These are phyloP conservation scores for Hermetia illucens DNA, from an alignment of 1,140 invertebrate species.

Conservation along the genomic window DNA sequence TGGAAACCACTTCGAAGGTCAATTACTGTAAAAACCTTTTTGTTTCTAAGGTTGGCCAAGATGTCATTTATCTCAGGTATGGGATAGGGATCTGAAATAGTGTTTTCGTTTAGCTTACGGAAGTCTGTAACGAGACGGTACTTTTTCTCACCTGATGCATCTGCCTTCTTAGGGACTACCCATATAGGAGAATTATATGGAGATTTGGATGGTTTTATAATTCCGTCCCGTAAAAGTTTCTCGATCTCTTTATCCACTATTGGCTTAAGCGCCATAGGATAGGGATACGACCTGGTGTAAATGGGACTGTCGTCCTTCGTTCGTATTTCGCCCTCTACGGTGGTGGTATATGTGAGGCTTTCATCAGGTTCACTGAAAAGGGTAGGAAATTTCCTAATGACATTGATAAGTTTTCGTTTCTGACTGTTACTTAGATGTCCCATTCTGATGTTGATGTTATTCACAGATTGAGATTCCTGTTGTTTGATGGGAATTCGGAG, in stretches of 20 bases:
- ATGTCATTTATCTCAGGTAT: slow-evolving; percentile 13
- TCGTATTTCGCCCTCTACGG: neutral
- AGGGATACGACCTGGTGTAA: neutral
- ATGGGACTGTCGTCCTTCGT: slow-evolving; percentile 1
- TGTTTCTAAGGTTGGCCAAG: slow-evolving; percentile 10
- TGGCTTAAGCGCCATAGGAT: slow-evolving; percentile 1
- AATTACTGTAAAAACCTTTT: slow-evolving; percentile 12
- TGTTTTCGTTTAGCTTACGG: slow-evolving; percentile 3
- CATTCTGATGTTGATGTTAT: no score
- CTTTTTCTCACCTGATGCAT: slow-evolving; percentile 6
- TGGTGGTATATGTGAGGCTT: slow-evolving; percentile 1
- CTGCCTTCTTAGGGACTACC: slow-evolving; percentile 10
- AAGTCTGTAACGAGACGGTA: neutral
- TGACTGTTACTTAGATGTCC: no score
- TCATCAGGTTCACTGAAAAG: no score
- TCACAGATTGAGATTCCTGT: no score
- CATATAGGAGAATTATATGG: slow-evolving; percentile 1
- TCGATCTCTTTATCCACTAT: slow-evolving; percentile 4
- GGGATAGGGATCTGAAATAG: slow-evolving; percentile 9
- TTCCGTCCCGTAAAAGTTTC: slow-evolving; percentile 1
- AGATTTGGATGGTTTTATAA: slow-evolving; percentile 1
- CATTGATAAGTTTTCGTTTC: no score
- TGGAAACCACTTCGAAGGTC: slow-evolving; percentile 14
- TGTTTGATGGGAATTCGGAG: no score
- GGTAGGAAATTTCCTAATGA: no score